Evolutionary conservation across 1,140 invertebrate genomes (phyloP).

Genomic region (Drosophila kohkoa): DNA sequence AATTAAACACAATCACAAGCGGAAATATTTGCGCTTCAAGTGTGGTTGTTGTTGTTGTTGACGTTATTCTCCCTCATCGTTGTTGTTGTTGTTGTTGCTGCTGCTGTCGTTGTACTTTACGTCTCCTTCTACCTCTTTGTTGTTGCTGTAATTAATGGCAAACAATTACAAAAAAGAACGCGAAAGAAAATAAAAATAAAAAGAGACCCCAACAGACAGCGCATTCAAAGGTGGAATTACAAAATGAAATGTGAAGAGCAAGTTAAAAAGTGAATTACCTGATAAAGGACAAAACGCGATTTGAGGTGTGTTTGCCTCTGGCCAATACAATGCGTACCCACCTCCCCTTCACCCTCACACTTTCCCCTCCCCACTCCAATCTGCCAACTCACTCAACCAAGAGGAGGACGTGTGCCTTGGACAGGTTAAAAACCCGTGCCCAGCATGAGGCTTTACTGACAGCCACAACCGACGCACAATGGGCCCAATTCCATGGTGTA

Average conservation of each 20-base stretch:
- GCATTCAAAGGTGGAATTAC: constrained; percentile 64
- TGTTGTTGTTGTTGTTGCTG: not conserved
- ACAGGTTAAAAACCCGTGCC: constrained; percentile 56
- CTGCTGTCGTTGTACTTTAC: constrained; percentile 9
- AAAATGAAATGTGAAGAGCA: constrained; percentile 79
- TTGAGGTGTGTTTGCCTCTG: constrained; percentile 74
- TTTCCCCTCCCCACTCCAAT: not conserved
- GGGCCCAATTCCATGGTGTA: not conserved
- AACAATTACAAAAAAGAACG: constrained; percentile 73
- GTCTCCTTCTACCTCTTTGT: constrained; percentile 31
- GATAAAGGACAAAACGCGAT: constrained; percentile 81
- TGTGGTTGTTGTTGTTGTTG: constrained; percentile 16
- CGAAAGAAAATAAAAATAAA: constrained; percentile 34
- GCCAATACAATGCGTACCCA: constrained; percentile 36
- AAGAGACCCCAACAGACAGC: constrained; percentile 38
- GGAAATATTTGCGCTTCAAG: constrained; percentile 75
- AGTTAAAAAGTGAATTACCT: constrained; percentile 82
- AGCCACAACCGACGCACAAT: constrained; percentile 51
- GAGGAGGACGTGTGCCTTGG: constrained; percentile 25
- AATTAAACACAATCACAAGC: constrained; percentile 78
- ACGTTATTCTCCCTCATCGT: not conserved
- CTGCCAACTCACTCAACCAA: not conserved
- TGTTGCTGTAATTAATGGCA: constrained; percentile 80
- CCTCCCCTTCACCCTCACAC: constrained; percentile 1
- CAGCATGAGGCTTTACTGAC: constrained; percentile 56